phyloP scores from a whole-genome alignment of 2,797 vertebrate genomes.

The Mormyrops boulengeri region DNA sequence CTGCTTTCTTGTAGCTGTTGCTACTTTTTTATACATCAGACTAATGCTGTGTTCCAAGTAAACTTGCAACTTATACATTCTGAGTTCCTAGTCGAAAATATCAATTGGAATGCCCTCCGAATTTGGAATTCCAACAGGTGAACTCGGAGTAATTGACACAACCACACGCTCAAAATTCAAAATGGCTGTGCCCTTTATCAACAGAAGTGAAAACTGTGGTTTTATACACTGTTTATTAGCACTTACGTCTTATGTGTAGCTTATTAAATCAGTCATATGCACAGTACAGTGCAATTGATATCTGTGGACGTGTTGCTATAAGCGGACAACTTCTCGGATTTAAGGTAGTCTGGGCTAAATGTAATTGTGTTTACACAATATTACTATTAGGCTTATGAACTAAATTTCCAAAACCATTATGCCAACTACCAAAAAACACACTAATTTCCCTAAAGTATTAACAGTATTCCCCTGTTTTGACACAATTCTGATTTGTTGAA shows the following conservation, averaged over 20 bases:
- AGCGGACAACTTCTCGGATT: no score
- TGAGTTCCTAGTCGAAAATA: not conserved
- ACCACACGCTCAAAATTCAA: not conserved
- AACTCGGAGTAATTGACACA: not conserved
- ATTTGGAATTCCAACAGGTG: not conserved
- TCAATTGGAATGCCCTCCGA: not conserved
- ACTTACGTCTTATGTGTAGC: not conserved
- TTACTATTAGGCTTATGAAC: not conserved
- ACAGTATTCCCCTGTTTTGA: not conserved
- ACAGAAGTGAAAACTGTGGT: not conserved
- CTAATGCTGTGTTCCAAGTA: not conserved
- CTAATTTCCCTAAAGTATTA: not conserved
- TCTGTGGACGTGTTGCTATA: no score
- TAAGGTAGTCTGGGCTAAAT: no score
- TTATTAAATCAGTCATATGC: no score
- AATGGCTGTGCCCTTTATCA: not conserved
- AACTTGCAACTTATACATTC: not conserved
- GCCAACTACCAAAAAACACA: not conserved
- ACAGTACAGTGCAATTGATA: no score
- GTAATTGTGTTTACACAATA: not conserved
- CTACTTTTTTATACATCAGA: not conserved
- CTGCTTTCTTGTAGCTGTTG: not conserved
- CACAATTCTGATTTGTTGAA: not conserved
- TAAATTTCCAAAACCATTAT: not conserved
- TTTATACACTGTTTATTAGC: not conserved